Evolutionary conservation across 2,797 vertebrate genomes (phyloP), one percentile per base, ranked within the genome.

Genomic region (Poecilia velifera): DNA sequence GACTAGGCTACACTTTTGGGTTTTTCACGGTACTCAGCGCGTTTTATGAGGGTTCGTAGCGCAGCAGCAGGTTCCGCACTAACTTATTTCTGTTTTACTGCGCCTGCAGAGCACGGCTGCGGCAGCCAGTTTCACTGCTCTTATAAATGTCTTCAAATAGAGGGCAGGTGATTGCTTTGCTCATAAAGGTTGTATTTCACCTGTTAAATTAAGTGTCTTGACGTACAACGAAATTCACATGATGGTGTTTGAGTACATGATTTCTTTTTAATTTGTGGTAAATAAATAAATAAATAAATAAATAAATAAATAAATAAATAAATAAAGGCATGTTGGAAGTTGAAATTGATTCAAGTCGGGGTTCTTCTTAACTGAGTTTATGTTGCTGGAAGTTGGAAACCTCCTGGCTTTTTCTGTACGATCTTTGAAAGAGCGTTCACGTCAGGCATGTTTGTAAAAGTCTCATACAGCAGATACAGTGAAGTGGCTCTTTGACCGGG

Each of bases 51-150:
- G 31, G 20, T 34, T 89, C 81, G 84, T 83, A 18, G 80, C 90
- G 72, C 92, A 93, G 92, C 92, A 93, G 92, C 84, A 39, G 85
- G 91, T 72, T 57, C 22, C 83, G 76, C 78, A 82, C 79, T 86
- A 86, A 90, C 86, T 88, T 84, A 83, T 88, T 85, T 82, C 83
- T 82, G 64, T 85, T 91, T 91, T 84, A 82, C 76, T 78, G 77
- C 80, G 64, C 81, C 82, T 74, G 77, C 78, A 72, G 90, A 74
- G 66, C 16, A 36, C 34, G 55, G 62, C 73, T 49, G 41, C 71
- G 31, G 20, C 53, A 62, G 36, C 6, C 51, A 8, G 13, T 72
- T 81, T 81, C 73, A 73, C 47, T 73, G 74, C 70, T 83, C 74
- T 84, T 59, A 82, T 68, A 84, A 62, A 73, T 28, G 36, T 81